These are phyloP conservation scores for Oopsacas minuta DNA, from an alignment of 37 sponge, comb jelly and placozoan genomes.

Conservation along the genomic window DNA sequence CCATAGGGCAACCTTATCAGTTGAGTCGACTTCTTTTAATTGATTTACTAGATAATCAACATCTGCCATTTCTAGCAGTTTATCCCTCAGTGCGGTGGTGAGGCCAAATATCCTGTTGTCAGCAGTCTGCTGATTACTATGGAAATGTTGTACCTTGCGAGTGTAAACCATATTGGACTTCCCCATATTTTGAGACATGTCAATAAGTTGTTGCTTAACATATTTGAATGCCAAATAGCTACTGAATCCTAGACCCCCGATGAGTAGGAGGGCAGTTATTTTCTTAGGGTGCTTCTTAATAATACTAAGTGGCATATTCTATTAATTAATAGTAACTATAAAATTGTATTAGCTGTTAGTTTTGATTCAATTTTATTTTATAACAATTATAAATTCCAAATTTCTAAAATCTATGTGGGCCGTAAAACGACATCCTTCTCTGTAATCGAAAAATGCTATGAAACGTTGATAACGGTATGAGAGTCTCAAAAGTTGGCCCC, in stretches of 20 bases:
- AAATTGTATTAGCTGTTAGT: no score
- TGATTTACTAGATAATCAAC: neutral
- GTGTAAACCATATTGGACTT: neutral
- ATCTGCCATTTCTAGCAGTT: neutral
- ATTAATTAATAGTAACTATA: no score
- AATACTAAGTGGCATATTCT: neutral
- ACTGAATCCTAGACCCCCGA: neutral
- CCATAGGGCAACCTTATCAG: neutral
- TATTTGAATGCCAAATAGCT: neutral
- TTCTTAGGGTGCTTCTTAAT: neutral
- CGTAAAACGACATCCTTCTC: no score
- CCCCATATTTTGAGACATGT: neutral
- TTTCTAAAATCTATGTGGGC: no score
- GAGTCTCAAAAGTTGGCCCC: no score
- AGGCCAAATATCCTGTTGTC: neutral
- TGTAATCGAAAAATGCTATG: no score
- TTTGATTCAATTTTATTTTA: no score
- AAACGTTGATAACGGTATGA: no score
- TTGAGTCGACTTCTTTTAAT: neutral
- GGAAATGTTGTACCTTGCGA: conserved; percentile 2
- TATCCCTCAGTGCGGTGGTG: neutral
- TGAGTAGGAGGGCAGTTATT: neutral
- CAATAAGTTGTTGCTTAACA: neutral
- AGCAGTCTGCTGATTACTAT: neutral
- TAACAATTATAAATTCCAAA: no score